Evolutionary conservation across 2,797 vertebrate genomes (phyloP).

Genomic region (Chromis chromis): DNA sequence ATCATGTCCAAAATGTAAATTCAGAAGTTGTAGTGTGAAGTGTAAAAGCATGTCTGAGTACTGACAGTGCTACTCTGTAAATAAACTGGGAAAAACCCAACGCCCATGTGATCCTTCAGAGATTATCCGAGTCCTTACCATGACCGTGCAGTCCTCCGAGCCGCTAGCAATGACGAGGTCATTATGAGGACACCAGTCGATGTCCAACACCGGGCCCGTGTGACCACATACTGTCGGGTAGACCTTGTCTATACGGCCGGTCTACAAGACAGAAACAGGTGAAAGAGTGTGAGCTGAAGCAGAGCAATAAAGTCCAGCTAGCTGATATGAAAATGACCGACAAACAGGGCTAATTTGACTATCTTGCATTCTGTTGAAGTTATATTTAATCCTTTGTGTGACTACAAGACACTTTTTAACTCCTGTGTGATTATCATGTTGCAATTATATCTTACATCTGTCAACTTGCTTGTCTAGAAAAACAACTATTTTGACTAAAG

Average conservation of each 20-base stretch:
- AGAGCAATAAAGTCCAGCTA: neutral
- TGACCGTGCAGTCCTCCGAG: slow-evolving; percentile 96
- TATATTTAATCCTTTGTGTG: neutral
- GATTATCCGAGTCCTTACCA: slow-evolving; percentile 82
- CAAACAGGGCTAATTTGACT: neutral
- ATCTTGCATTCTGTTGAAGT: neutral
- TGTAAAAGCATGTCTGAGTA: neutral
- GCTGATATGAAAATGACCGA: slow-evolving; percentile 38
- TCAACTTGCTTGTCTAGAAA: neutral
- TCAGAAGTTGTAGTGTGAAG: neutral
- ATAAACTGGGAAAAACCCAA: neutral
- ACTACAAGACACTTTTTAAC: neutral
- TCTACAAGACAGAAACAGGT: slow-evolving; percentile 78
- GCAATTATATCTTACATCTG: too few species aligned
- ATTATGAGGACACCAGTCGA: slow-evolving; percentile 98
- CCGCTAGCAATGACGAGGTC: slow-evolving; percentile 96
- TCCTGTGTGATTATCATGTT: neutral
- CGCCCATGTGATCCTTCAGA: neutral
- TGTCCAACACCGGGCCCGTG: slow-evolving; percentile 96
- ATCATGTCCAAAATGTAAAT: neutral
- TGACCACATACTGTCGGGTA: slow-evolving; percentile 98
- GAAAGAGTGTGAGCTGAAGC: slow-evolving; percentile 13
- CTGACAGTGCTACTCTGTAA: neutral
- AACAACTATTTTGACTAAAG: neutral
- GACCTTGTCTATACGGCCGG: slow-evolving; percentile 95